Conservation (phyloP, 2,888 invertebrate genomes). For the Gastrophysa polygoni region DNA sequence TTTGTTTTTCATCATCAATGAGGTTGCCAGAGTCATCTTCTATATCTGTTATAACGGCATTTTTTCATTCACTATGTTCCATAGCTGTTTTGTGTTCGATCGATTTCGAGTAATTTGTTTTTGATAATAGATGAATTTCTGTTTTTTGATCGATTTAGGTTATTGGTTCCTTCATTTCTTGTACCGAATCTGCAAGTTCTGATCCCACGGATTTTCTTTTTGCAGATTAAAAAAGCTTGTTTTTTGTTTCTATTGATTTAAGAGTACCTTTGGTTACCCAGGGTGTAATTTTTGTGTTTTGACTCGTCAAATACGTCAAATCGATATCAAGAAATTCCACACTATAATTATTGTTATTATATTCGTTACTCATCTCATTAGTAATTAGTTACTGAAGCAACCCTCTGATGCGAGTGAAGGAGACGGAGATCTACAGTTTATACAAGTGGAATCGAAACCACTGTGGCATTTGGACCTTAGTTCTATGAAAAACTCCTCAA, state of each 20-base stretch:
- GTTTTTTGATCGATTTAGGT: neutral
- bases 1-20: neutral
- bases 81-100: too few relatives aligned
- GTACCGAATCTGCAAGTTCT: neutral
- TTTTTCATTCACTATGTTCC: neutral
- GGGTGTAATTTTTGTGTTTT: neutral
- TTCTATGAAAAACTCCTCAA: too few relatives aligned
- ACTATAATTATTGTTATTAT: too few relatives aligned
- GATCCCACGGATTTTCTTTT: neutral
- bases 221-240: neutral
- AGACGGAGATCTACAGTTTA: too few relatives aligned
- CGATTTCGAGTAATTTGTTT: conserved; percentile 1
- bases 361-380: too few relatives aligned
- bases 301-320: neutral
- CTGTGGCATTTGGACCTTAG: too few relatives aligned
- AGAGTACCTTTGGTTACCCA: neutral
- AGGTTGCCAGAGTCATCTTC: neutral
- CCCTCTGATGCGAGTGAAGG: too few relatives aligned
- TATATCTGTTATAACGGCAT: neutral
- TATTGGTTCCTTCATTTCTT: neutral
- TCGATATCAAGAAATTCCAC: too few relatives aligned
- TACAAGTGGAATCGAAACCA: too few relatives aligned
- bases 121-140: neutral
- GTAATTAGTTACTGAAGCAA: too few relatives aligned
- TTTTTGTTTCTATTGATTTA: neutral